Percentiles rank a stretch among this genome's conserved stretches.
These are phyloP conservation scores for Lepisosteus osseus DNA, from an alignment of 2,113 vertebrate species.

Conservation along the genomic window DNA sequence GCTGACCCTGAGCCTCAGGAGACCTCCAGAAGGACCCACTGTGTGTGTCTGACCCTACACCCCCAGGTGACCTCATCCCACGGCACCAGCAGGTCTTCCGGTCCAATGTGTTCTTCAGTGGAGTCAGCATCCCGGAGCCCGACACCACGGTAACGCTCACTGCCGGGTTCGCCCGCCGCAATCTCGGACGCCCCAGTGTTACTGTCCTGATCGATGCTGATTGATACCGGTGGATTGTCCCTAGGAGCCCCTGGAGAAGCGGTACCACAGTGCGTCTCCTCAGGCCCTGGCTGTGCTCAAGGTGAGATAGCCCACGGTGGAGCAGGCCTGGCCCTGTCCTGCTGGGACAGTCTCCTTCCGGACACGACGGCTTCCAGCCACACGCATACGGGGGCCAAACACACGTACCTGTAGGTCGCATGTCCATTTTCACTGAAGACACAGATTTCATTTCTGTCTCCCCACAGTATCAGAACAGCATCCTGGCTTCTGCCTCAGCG, in stretches of 20 bases:
- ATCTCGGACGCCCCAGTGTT: too few species aligned
- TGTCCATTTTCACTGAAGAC: too few species aligned
- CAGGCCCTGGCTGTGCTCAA: constrained; percentile 65
- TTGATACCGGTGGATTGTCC: not conserved
- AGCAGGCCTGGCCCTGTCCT: too few species aligned
- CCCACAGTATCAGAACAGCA: too few species aligned
- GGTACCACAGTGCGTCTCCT: constrained; percentile 49
- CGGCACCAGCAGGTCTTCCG: constrained; percentile 95
- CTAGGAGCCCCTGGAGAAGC: constrained; percentile 69
- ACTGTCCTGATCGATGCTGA: not conserved
- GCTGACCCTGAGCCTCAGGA: too few species aligned
- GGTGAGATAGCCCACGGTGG: constrained; percentile 29
- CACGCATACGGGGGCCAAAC: too few species aligned
- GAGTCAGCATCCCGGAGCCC: constrained; percentile 86
- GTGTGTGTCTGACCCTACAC: constrained; percentile 21
- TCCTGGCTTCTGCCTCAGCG: too few species aligned
- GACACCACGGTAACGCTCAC: constrained; percentile 31
- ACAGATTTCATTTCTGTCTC: too few species aligned
- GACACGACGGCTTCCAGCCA: too few species aligned
- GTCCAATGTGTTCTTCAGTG: constrained; percentile 92
- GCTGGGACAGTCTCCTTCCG: too few species aligned
- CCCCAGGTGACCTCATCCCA: constrained; percentile 86
- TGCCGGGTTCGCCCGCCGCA: too few species aligned
- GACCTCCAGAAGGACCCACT: not conserved
- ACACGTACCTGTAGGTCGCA: too few species aligned